A percentile compares a stretch with the other conserved stretches of the same genome.
phyloP scores from a whole-genome alignment of 2,797 vertebrate species.

The Chelidonichthys spinosus region DNA sequence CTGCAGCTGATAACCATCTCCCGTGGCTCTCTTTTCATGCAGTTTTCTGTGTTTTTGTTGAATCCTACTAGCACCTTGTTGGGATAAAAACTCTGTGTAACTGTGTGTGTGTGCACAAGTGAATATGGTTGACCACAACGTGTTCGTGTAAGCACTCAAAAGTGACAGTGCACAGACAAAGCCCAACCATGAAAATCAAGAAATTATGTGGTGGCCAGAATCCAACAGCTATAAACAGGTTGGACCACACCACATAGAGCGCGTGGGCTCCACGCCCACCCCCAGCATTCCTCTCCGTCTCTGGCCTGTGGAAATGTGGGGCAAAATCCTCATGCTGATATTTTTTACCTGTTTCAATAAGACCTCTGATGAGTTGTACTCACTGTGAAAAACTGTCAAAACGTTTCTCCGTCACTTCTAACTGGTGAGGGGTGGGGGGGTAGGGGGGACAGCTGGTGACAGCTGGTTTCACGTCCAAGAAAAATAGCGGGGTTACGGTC shows the following conservation, averaged over 20 bases:
- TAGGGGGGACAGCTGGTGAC: slow-evolving; percentile 48
- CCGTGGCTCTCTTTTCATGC: slow-evolving; percentile 20
- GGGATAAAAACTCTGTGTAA: slow-evolving; percentile 31
- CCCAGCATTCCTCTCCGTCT: slow-evolving; percentile 34
- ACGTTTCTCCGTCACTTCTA: slow-evolving; percentile 56
- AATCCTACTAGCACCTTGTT: slow-evolving; percentile 31
- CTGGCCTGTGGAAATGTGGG: slow-evolving; percentile 47
- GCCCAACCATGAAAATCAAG: slow-evolving; percentile 59
- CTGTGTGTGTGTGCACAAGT: slow-evolving; percentile 42
- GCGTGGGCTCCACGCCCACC: neutral
- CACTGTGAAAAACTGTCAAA: slow-evolving; percentile 62
- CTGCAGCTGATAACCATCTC: neutral
- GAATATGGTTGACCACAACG: slow-evolving; percentile 54
- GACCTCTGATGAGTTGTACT: slow-evolving; percentile 58
- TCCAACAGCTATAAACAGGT: slow-evolving; percentile 76
- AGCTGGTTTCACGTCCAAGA: slow-evolving; percentile 71
- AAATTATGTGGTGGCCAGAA: slow-evolving; percentile 62
- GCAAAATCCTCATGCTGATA: slow-evolving; percentile 53
- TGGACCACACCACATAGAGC: slow-evolving; percentile 59
- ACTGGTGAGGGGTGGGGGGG: slow-evolving; percentile 6
- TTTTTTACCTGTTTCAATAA: slow-evolving; percentile 72
- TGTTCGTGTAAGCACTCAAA: slow-evolving; percentile 66
- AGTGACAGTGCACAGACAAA: slow-evolving; percentile 72
- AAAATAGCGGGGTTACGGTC: slow-evolving; percentile 67
- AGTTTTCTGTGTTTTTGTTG: slow-evolving; percentile 53